Conservation (phyloP, 2,113 vertebrate species). For the Nestor notabilis region DNA sequence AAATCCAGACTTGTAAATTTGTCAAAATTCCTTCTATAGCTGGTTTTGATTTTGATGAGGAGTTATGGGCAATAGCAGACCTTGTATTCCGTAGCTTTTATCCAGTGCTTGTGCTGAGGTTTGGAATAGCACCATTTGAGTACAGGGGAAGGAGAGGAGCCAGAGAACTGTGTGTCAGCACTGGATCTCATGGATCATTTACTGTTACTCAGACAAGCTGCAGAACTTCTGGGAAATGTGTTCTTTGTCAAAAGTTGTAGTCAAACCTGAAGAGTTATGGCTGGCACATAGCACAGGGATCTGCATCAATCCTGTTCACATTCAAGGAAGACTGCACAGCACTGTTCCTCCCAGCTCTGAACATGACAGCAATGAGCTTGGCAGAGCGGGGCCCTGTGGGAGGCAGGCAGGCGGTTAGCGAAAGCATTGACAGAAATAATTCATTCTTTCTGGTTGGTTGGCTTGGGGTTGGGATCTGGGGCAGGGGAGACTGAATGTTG, state of each 20-base stretch:
- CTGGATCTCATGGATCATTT: background rate
- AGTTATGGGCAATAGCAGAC: background rate
- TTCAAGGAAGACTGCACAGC: background rate
- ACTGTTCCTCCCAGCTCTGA: background rate
- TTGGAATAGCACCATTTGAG: background rate
- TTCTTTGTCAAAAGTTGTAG: background rate
- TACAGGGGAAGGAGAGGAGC: background rate
- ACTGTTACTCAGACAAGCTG: background rate
- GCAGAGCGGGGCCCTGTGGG: background rate
- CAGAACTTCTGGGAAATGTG: background rate
- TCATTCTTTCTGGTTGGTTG: background rate
- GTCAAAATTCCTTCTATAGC: accelerated
- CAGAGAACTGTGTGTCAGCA: background rate
- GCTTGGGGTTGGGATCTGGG: background rate
- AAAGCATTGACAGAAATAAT: background rate
- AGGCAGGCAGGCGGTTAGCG: background rate
- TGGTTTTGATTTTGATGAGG: background rate
- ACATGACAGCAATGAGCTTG: accelerated
- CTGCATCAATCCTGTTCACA: background rate
- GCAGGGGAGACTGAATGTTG: background rate
- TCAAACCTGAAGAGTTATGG: background rate
- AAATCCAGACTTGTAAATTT: background rate
- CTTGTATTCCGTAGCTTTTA: background rate
- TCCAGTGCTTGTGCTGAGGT: background rate
- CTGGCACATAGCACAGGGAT: background rate